Evolutionary conservation across 2,113 vertebrate species (phyloP).

Genomic region (Pteruthius melanotis): DNA sequence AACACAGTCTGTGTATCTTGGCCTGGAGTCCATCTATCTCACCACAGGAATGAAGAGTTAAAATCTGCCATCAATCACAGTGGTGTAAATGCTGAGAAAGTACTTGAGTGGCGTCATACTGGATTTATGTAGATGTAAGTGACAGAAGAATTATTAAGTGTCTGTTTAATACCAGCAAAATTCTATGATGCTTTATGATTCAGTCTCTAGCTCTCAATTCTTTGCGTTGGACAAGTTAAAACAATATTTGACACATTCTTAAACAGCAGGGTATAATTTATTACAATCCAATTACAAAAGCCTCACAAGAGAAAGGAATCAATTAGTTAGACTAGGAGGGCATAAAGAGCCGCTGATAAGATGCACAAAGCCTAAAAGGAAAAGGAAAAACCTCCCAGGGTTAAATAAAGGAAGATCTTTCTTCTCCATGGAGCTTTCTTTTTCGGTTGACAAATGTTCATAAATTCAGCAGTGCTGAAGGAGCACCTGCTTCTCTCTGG

Average conservation of each 20-base stretch:
- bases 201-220: not conserved
- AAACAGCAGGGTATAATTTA: slow-evolving; percentile 24
- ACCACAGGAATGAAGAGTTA: slow-evolving; percentile 45
- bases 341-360: not conserved
- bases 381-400: not conserved
- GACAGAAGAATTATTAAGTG: slow-evolving; percentile 29
- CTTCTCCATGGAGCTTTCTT: slow-evolving; percentile 7
- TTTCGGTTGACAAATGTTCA: not conserved
- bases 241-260: slow-evolving; percentile 33
- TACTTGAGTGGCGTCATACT: not conserved
- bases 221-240: slow-evolving; percentile 35
- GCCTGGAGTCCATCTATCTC: slow-evolving; percentile 4
- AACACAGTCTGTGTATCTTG: slow-evolving; percentile 34
- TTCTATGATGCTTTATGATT: not conserved
- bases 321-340: not conserved
- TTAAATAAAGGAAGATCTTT: not conserved
- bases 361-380: not conserved
- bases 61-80: slow-evolving; percentile 24
- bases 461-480: not conserved
- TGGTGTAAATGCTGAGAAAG: slow-evolving; percentile 39
- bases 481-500: not conserved
- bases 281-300: not conserved
- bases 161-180: slow-evolving; percentile 5
- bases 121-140: slow-evolving; percentile 19
- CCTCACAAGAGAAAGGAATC: slow-evolving; percentile 8